Percentiles rank a stretch among this genome's conserved stretches.
These are phyloP conservation scores for Callipepla californica DNA, from an alignment of 2,113 vertebrate species.

Conservation along the genomic window DNA sequence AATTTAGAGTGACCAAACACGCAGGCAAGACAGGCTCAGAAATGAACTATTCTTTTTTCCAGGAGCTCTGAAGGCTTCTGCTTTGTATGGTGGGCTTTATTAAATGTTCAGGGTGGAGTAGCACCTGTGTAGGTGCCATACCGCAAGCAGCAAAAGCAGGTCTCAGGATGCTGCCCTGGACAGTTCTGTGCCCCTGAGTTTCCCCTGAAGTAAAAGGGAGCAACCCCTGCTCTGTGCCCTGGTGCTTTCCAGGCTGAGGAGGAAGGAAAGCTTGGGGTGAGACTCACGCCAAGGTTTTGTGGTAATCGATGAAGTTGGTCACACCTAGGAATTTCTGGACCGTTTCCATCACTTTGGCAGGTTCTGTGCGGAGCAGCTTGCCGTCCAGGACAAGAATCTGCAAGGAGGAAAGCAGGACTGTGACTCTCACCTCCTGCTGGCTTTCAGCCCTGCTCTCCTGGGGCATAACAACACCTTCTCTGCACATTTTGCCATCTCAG, in stretches of 20 bases:
- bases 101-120: not conserved
- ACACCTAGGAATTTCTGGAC: constrained; percentile 94
- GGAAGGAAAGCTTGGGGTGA: not conserved
- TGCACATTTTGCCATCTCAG: accelerated
- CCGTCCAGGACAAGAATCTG: constrained; percentile 96
- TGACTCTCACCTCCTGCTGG: not conserved
- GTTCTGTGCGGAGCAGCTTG: constrained; percentile 93
- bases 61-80: not conserved
- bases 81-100: not conserved
- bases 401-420: not conserved
- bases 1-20: not conserved
- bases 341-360: constrained; percentile 93
- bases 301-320: constrained; percentile 89
- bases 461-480: accelerated
- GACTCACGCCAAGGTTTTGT: constrained; percentile 95
- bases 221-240: no score
- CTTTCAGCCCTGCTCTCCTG: not conserved
- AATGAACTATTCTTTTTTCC: not conserved
- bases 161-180: not conserved
- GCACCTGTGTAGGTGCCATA: not conserved
- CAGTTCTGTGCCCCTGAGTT: no score
- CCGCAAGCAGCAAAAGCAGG: not conserved
- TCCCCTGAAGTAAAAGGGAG: no score
- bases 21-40: not conserved
- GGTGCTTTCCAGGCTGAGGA: not conserved